phyloP scores from a whole-genome alignment of 23 tunicate genomes.

The Styela clava region DNA sequence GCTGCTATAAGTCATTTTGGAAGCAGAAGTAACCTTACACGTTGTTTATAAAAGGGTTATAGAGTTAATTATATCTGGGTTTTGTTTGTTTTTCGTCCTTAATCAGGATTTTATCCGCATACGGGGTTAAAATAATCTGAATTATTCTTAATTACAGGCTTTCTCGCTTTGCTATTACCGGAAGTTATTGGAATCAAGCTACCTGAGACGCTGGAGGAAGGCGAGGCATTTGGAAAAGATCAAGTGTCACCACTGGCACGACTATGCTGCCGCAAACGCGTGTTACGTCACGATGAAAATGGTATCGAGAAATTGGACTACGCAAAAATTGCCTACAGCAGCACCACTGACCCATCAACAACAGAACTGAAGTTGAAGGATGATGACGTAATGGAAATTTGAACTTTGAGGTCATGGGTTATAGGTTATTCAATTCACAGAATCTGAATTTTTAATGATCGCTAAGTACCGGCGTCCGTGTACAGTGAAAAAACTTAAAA shows the following conservation, averaged over 20 bases:
- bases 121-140: too few species aligned
- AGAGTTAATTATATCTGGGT: too few species aligned
- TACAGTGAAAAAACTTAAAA: too few species aligned
- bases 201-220: conserved; percentile 84
- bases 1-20: too few species aligned
- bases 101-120: too few species aligned
- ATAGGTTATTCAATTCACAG: background rate
- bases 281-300: background rate
- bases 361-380: background rate
- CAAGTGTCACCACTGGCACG: conserved; percentile 34
- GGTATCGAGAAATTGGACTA: background rate
- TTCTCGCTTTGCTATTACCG: conserved; percentile 60
- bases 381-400: background rate
- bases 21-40: too few species aligned
- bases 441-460: background rate
- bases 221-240: conserved; percentile 76
- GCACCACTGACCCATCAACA: too few species aligned
- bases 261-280: background rate
- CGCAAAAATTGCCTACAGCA: background rate
- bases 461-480: too few species aligned
- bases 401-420: background rate
- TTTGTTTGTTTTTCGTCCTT: too few species aligned
- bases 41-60: too few species aligned
- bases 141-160: too few species aligned
- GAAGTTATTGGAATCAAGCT: conserved; percentile 70